phyloP scores from a whole-genome alignment of 2,888 invertebrate genomes.

The Abrostola triplasia region DNA sequence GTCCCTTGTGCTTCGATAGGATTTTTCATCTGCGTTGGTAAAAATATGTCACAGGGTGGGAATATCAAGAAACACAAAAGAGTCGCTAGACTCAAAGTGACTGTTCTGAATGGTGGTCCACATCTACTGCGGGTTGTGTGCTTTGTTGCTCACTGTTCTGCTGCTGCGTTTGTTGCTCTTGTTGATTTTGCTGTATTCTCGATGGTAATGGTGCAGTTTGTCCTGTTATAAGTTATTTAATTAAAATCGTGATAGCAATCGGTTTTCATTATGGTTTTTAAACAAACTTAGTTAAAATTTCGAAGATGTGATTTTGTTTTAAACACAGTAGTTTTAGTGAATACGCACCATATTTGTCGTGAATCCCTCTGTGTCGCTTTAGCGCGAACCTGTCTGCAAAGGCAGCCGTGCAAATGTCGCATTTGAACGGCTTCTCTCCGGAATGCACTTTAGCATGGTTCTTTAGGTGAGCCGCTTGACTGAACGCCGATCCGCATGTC shows the following conservation, averaged over 20 bases:
- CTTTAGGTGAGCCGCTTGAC: slow-evolving; percentile 96
- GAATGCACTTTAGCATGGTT: slow-evolving; percentile 96
- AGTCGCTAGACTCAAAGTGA: slow-evolving; percentile 71
- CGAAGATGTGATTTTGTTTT: not conserved
- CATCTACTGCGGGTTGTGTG: slow-evolving; percentile 72
- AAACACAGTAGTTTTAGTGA: not conserved
- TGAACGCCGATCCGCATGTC: slow-evolving; percentile 96
- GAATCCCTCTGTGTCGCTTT: slow-evolving; percentile 95
- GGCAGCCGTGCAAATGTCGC: slow-evolving; percentile 95
- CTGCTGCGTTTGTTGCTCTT: slow-evolving; percentile 70
- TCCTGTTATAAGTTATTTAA: slow-evolving; percentile 63
- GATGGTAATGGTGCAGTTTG: slow-evolving; percentile 85
- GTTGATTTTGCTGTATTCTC: slow-evolving; percentile 75
- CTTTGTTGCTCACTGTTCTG: slow-evolving; percentile 70
- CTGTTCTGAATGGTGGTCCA: slow-evolving; percentile 75
- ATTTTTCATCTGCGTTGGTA: slow-evolving; percentile 27
- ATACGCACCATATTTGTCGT: slow-evolving; percentile 93
- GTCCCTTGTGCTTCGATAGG: slow-evolving; percentile 27
- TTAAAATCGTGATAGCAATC: not conserved
- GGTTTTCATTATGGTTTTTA: too few species aligned
- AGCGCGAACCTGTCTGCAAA: slow-evolving; percentile 96
- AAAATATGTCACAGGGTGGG: slow-evolving; percentile 50
- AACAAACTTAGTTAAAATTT: too few species aligned
- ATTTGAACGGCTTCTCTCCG: slow-evolving; percentile 94
- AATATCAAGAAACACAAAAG: slow-evolving; percentile 51